Conservation (phyloP, 1,140 invertebrate genomes). For the Drosophila micromelanica region DNA sequence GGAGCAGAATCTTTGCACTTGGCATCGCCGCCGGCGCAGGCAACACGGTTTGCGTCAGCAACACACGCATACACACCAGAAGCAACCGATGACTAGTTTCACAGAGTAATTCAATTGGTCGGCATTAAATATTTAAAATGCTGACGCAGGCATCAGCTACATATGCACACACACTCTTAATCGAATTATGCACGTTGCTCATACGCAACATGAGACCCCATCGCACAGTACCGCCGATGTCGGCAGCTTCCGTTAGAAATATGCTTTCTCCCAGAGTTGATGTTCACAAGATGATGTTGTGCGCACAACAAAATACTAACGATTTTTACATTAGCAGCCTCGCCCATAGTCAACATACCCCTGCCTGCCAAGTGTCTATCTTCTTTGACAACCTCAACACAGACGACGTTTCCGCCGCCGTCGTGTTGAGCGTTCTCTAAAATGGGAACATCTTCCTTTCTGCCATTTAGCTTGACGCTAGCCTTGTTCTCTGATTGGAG, state of each 20-base stretch:
- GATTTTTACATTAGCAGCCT: constrained; percentile 75
- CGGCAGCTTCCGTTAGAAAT: constrained; percentile 54
- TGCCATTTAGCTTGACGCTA: constrained; percentile 23
- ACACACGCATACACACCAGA: constrained; percentile 25
- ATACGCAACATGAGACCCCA: constrained; percentile 45
- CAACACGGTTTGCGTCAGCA: constrained; percentile 40
- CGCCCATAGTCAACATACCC: not conserved
- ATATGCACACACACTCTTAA: constrained; percentile 38
- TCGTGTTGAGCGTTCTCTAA: constrained; percentile 57
- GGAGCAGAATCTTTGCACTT: constrained; percentile 54
- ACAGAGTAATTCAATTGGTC: constrained; percentile 73
- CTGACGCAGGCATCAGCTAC: constrained; percentile 53
- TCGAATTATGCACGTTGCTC: constrained; percentile 75
- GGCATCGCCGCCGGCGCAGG: constrained; percentile 46
- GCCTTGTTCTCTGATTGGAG: constrained; percentile 16
- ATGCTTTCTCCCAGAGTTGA: constrained; percentile 34
- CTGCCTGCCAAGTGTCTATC: constrained; percentile 63
- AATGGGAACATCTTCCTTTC: constrained; percentile 64
- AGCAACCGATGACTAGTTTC: constrained; percentile 17
- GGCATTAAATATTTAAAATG: constrained; percentile 75
- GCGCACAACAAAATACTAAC: constrained; percentile 66
- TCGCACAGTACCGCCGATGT: constrained; percentile 25
- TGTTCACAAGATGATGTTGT: constrained; percentile 28
- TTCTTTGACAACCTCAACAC: constrained; percentile 60
- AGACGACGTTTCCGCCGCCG: constrained; percentile 56